These are phyloP conservation scores for Drosophila bunnanda DNA, from an alignment of 2,888 invertebrate species.

Conservation along the genomic window DNA sequence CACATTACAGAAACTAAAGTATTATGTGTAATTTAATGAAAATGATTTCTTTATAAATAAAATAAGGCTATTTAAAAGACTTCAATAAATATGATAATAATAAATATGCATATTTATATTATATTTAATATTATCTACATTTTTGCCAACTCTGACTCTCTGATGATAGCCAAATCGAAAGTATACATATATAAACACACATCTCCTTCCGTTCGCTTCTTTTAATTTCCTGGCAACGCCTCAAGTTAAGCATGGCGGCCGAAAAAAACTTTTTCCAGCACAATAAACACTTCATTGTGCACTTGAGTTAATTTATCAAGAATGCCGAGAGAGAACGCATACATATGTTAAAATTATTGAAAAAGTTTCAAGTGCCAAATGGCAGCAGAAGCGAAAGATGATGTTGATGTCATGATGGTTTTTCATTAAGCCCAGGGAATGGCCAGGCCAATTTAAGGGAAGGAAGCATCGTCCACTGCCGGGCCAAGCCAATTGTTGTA, in stretches of 20 bases:
- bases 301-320: slow-evolving; percentile 81
- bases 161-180: background rate
- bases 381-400: slow-evolving; percentile 26
- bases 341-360: slow-evolving; percentile 74
- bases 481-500: slow-evolving; percentile 70
- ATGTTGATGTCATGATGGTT: slow-evolving; percentile 59
- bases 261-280: slow-evolving; percentile 58
- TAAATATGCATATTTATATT: too few species aligned
- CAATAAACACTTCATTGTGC: slow-evolving; percentile 81
- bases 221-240: slow-evolving; percentile 17
- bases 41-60: background rate
- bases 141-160: background rate
- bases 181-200: slow-evolving; percentile 2
- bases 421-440: slow-evolving; percentile 62
- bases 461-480: slow-evolving; percentile 2
- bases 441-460: background rate
- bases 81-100: too few species aligned
- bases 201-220: background rate
- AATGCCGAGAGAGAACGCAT: slow-evolving; percentile 40
- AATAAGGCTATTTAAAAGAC: background rate
- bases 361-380: slow-evolving; percentile 66
- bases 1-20: background rate
- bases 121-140: background rate
- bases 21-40: background rate
- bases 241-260: slow-evolving; percentile 29